Base-by-base conservation (phyloP, 2,113 vertebrate genomes). In the Atractosteus spatula region DNA sequence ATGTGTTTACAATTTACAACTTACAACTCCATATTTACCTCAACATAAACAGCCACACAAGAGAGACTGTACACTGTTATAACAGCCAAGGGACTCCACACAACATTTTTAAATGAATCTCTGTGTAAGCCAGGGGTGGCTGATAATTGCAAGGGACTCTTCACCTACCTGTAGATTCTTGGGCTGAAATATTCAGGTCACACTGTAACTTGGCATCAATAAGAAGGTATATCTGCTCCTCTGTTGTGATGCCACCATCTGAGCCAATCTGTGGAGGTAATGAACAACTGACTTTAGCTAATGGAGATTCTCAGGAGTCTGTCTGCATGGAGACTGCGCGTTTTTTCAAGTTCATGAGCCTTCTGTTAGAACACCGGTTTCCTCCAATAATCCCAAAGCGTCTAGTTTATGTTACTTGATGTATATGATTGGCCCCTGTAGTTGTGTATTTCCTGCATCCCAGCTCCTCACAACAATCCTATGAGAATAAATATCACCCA, bases 221-320 rank as follows among this genome's bases (percentile, higher is more conserved):
- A 41, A 96, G 89, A 71, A 94, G 94, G 75, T 91, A 89, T 78
- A 96, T 94, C 85, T 96, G 95, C 70, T 96, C 94, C 80, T 96
- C 92, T 8, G 92, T 91, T 2, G 95, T 95, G 47, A 96, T 71
- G 0, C 87, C 88, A 41, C 83, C 91, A 70, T 93, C 92, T 45
- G 89, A 84, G 65, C 85, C 91, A 78, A 91, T 84, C 95, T 96
- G 87, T 74, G 54, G 66, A 82, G 75, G 65, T 41, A 82, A 54
- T 75, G 12, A 29, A n/a, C 44, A 66, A 45, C 29, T 68, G 56
- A 41, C 41, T 65, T 11, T 11, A 12, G 41, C 62, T 67, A 75
- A 51, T 51, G 47, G 5, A 5, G 47, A 51, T 51, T 51, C 47
- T 51, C 47, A 51, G 10, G 47, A 10, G 47, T 10, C 47, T 51